Evolutionary conservation across 2,797 vertebrate genomes (phyloP).

Genomic region (Crypturellus tataupa): DNA sequence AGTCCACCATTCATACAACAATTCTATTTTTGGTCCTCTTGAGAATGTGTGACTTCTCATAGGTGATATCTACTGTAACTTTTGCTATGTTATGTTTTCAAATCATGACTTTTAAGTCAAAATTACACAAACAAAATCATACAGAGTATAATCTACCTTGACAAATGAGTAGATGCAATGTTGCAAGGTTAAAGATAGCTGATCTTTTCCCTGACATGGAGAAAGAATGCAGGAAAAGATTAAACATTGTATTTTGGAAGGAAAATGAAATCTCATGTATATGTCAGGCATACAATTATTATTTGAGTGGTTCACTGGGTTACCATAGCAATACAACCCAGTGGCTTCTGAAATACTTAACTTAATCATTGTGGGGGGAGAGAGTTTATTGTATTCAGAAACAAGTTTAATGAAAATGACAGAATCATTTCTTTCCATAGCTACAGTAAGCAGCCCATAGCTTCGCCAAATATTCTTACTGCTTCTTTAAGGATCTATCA

Average conservation of each 20-base stretch:
- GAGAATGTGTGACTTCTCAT: not conserved
- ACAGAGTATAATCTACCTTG: not conserved
- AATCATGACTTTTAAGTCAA: not conserved
- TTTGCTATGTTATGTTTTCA: not conserved
- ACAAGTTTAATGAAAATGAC: slow-evolving; percentile 31
- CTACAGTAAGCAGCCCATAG: not conserved
- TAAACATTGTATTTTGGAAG: slow-evolving; percentile 26
- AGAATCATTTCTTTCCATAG: not conserved
- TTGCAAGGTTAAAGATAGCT: not conserved
- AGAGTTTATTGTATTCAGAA: slow-evolving; percentile 30
- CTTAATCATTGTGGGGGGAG: not conserved
- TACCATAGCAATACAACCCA: slow-evolving; percentile 67
- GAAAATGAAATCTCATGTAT: slow-evolving; percentile 6
- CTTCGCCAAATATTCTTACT: not conserved
- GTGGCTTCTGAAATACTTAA: slow-evolving; percentile 47
- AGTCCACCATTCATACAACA: not conserved
- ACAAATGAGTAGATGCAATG: not conserved
- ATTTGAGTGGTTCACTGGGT: slow-evolving; percentile 52
- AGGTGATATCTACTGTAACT: not conserved
- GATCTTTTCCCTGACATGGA: not conserved
- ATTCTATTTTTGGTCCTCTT: not conserved
- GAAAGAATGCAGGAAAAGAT: not conserved
- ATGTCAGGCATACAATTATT: slow-evolving; percentile 23
- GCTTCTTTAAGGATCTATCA: not conserved
- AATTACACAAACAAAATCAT: not conserved